Base-by-base conservation (phyloP, 2,797 vertebrate species). In the Scomberomorus guttatus region DNA sequence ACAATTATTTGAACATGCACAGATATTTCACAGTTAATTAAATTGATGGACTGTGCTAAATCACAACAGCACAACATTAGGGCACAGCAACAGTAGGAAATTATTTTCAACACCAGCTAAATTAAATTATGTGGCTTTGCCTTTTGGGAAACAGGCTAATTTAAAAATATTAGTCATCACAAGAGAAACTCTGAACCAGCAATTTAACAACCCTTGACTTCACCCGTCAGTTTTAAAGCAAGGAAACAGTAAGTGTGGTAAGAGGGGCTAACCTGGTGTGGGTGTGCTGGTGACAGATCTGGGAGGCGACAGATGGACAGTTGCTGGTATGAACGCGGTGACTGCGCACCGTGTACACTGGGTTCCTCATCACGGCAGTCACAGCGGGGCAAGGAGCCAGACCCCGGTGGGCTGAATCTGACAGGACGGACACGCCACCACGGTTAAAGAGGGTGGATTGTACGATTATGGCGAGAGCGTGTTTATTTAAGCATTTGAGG, bases 311-410 rank as follows among this genome's bases (percentile, higher is more conserved):
- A 11, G 97, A 96, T 0, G 97, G 96, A 78, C 97, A 97, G 88
- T 97, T 97, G 92, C 93, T 97, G 82, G 96, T 94, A 61, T 97
- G 97, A 32, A 98, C 94, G 73, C 96, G 94, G 84, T 98, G 98
- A 84, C 97, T 99, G 89, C 97, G 97, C 54, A 97, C 97, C 0
- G 98, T 99, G 93, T 98, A 99, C 86, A 99, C 93, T 1, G 98
- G 97, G 73, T 98, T 99, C 92, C 98, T 96, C 96, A 99, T 97
- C 90, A 98, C 96, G 8, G 98, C 97, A 14, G 97, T 98, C 85
- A 98, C 96, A 3, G 97, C 96, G 24, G 97, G 96, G 82, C 97
- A 98, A 0, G 97, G 97, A 27, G 97, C 91, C 87, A 99, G 90
- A 63, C 96, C 97, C 79, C 97, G 94, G 82, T 97, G 97, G 83